These are phyloP conservation scores for Periophthalmus magnuspinnatus DNA, from an alignment of 2,797 vertebrate species.

Conservation along the genomic window DNA sequence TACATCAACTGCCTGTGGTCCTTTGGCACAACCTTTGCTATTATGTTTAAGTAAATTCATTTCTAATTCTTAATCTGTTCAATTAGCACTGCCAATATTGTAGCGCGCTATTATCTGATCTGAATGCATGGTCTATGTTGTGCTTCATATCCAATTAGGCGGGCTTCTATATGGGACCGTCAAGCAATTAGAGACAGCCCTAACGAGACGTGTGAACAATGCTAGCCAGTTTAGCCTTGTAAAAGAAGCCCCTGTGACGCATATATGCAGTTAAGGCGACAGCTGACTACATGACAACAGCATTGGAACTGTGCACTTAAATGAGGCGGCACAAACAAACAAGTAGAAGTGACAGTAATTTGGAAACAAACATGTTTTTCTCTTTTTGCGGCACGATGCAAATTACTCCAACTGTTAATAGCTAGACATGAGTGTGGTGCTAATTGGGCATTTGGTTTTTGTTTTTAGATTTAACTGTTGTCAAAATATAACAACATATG, in stretches of 20 bases:
- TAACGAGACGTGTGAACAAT: conserved; percentile 16
- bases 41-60: conserved; percentile 1
- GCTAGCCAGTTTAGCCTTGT: not conserved
- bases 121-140: conserved; percentile 53
- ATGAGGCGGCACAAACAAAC: conserved; percentile 7
- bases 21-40: not conserved
- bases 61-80: conserved; percentile 16
- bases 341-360: conserved; percentile 13
- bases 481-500: conserved; percentile 12
- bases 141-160: conserved; percentile 61
- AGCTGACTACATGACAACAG: not conserved
- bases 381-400: conserved; percentile 31
- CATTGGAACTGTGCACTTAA: conserved; percentile 5
- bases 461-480: conserved; percentile 41
- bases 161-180: conserved; percentile 36
- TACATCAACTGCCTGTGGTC: conserved; percentile 22
- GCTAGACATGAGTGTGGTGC: conserved; percentile 52
- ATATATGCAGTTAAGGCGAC: conserved; percentile 1
- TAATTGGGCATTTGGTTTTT: conserved; percentile 59
- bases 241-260: conserved; percentile 1
- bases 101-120: conserved; percentile 42
- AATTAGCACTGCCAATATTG: conserved; percentile 27
- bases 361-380: conserved; percentile 26
- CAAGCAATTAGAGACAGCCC: conserved; percentile 30
- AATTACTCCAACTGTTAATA: conserved; percentile 62